Conservation (phyloP, 2,888 invertebrate genomes). For the Drosophila prolongata region DNA sequence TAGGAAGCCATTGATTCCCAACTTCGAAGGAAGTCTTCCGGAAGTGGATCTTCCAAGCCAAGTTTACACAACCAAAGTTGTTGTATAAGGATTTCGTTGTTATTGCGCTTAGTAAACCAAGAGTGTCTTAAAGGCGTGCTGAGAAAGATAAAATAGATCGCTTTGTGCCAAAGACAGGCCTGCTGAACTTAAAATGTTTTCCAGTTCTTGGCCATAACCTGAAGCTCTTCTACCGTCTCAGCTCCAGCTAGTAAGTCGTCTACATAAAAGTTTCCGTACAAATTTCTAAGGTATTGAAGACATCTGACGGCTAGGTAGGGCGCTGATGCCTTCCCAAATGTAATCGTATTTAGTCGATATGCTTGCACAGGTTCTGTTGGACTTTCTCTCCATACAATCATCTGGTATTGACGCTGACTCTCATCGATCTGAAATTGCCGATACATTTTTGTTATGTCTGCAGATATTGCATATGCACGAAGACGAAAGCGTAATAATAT, state of each 20-base stretch:
- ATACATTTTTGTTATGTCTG: no score
- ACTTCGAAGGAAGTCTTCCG: neutral
- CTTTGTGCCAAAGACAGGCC: neutral
- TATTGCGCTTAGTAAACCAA: neutral
- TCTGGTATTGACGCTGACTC: no score
- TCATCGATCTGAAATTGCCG: no score
- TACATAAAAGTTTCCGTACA: no score
- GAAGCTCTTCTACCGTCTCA: neutral
- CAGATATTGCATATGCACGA: neutral
- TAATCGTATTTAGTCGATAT: no score
- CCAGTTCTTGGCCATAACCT: neutral
- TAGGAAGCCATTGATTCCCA: neutral
- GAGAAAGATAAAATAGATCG: neutral
- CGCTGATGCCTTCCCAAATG: no score
- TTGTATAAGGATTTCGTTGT: neutral
- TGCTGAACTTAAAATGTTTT: neutral
- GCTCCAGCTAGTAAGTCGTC: neutral
- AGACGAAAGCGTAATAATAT: neutral
- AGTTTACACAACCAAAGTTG: neutral
- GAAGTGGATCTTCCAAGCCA: no score
- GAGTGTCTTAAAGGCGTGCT: neutral
- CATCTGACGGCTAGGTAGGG: no score
- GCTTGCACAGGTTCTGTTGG: no score
- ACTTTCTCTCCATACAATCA: no score
- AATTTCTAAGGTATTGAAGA: no score